phyloP scores from a whole-genome alignment of 53 echinoderm and acorn worm genomes.

The Paracentrotus lividus region DNA sequence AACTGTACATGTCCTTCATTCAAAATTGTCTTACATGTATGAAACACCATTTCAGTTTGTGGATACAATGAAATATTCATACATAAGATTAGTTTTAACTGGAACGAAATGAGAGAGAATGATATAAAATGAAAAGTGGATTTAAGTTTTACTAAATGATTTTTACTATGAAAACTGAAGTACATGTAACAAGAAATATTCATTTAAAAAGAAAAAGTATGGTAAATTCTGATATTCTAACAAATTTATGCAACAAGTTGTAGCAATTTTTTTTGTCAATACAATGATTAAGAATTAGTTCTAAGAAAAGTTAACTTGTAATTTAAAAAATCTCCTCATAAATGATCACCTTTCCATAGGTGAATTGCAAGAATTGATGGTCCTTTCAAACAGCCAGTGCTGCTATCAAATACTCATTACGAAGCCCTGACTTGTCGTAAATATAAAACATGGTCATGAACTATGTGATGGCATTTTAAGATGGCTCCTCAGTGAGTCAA shows the following conservation, averaged over 20 bases:
- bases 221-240: too few relatives aligned
- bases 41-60: background rate
- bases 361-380: constrained; percentile 12
- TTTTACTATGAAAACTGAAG: background rate
- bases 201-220: too few relatives aligned
- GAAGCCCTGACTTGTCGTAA: constrained; percentile 7
- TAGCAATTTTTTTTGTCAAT: too few relatives aligned
- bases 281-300: too few relatives aligned
- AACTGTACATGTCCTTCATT: background rate
- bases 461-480: constrained; percentile 52
- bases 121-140: background rate
- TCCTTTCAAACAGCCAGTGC: constrained; percentile 8
- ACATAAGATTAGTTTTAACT: background rate
- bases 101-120: background rate
- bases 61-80: background rate
- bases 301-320: too few relatives aligned
- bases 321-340: too few relatives aligned
- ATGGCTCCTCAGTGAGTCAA: background rate
- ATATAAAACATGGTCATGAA: constrained; percentile 40
- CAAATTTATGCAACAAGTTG: too few relatives aligned
- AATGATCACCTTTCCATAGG: too few relatives aligned
- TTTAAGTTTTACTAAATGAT: too few relatives aligned
- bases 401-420: constrained; percentile 23
- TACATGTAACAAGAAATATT: background rate
- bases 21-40: background rate